Percentiles rank a stretch among this genome's conserved stretches.
Evolutionary conservation across 2,113 vertebrate genomes (phyloP).

Genomic region (Percopsis transmontana): DNA sequence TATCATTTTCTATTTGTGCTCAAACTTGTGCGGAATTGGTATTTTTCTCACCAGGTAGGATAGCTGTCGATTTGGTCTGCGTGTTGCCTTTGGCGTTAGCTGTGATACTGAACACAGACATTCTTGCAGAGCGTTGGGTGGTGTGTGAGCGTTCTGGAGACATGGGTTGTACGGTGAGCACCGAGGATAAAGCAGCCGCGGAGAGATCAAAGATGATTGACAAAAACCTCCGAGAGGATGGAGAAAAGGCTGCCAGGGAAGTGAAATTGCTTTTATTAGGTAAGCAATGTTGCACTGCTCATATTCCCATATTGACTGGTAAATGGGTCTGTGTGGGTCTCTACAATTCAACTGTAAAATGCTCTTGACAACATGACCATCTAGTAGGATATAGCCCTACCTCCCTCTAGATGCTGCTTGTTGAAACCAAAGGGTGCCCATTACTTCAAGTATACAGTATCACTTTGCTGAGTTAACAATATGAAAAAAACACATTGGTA

Average conservation of each 20-base stretch:
- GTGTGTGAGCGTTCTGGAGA: no score
- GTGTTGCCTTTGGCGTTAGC: conserved; percentile 2
- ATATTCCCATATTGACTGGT: no score
- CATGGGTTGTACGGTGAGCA: conserved; percentile 95
- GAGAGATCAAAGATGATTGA: conserved; percentile 97
- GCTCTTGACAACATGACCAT: no score
- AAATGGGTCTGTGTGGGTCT: no score
- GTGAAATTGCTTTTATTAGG: conserved; percentile 92
- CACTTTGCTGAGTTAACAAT: no score
- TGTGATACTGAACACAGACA: conserved; percentile 13
- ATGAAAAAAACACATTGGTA: no score
- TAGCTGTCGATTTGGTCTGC: not conserved
- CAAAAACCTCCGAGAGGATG: conserved; percentile 94
- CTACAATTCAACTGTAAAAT: no score
- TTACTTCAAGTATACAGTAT: no score
- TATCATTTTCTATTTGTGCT: not conserved
- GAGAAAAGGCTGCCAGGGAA: conserved; percentile 93
- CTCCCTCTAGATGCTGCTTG: no score
- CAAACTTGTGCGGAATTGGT: not conserved
- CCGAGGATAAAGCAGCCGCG: conserved; percentile 93
- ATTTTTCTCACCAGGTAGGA: not conserved
- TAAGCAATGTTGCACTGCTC: conserved; percentile 75
- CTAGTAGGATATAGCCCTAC: no score
- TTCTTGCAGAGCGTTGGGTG: no score
- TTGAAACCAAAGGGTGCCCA: no score